phyloP scores from a whole-genome alignment of 2,888 invertebrate genomes.

The Melieria picta region DNA sequence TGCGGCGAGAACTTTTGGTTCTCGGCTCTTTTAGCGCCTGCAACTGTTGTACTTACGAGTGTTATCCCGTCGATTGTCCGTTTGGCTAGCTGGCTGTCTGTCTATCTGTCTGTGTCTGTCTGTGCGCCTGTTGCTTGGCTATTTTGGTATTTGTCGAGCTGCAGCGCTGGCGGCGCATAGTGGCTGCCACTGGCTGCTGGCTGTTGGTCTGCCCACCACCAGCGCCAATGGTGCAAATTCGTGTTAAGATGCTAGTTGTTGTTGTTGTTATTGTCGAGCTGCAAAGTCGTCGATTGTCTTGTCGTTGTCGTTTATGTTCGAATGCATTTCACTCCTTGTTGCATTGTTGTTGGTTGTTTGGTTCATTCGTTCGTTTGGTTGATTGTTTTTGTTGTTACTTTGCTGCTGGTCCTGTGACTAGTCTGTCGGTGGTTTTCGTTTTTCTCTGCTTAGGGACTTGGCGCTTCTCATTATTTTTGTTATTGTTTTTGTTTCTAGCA shows the following conservation, averaged over 20 bases:
- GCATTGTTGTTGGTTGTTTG: slow-evolving; percentile 16
- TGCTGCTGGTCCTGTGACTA: slow-evolving; percentile 30
- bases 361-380: slow-evolving; percentile 4
- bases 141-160: neutral
- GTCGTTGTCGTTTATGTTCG: slow-evolving; percentile 65
- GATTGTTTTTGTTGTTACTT: slow-evolving; percentile 22
- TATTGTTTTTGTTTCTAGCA: slow-evolving; percentile 5
- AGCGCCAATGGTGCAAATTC: slow-evolving; percentile 38
- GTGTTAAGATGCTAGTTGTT: slow-evolving; percentile 45
- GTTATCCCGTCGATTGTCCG: neutral
- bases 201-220: neutral
- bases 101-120: slow-evolving; percentile 7
- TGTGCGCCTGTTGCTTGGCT: neutral
- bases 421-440: slow-evolving; percentile 32
- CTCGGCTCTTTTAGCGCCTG: neutral
- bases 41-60: neutral
- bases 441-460: slow-evolving; percentile 7
- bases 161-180: neutral
- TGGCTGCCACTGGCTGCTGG: neutral
- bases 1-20: neutral
- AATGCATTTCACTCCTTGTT: slow-evolving; percentile 64
- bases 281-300: slow-evolving; percentile 61
- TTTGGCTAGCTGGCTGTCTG: slow-evolving; percentile 4
- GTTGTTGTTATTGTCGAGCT: slow-evolving; percentile 11
- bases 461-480: neutral